Percentiles rank a stretch among this genome's conserved stretches.
These are phyloP conservation scores for Eristalis tenax DNA, from an alignment of 2,888 invertebrate genomes.

Conservation along the genomic window DNA sequence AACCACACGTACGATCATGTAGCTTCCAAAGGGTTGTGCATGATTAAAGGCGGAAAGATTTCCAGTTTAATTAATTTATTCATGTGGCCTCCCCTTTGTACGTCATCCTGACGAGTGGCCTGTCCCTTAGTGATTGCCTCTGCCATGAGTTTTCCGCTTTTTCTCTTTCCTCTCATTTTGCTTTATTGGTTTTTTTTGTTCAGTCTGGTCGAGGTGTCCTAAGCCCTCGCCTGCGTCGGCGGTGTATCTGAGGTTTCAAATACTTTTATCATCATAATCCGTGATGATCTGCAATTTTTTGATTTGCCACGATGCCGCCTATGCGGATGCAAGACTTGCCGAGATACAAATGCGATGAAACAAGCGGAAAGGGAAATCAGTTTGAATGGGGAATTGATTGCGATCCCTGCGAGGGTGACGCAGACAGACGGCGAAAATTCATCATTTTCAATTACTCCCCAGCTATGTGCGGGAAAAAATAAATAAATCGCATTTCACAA, in stretches of 20 bases:
- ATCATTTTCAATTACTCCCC: slow-evolving; percentile 38
- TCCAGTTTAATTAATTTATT: slow-evolving; percentile 51
- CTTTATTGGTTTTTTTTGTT: neutral
- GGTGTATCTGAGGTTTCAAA: slow-evolving; percentile 11
- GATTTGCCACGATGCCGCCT: slow-evolving; percentile 10
- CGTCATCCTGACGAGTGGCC: neutral
- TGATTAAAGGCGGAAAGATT: slow-evolving; percentile 49
- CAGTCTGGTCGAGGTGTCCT: slow-evolving; percentile 13
- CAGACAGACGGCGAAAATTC: neutral
- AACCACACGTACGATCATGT: slow-evolving; percentile 23
- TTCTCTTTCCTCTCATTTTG: neutral
- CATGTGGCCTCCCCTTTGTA: slow-evolving; percentile 23
- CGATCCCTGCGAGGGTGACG: neutral
- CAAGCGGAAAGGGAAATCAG: neutral
- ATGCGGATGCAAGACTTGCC: neutral
- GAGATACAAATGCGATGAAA: neutral
- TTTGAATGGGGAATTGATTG: slow-evolving; percentile 42
- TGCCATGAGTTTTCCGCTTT: neutral
- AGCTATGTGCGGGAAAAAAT: neutral
- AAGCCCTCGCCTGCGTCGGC: neutral
- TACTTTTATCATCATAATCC: slow-evolving; percentile 36
- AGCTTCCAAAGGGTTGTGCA: slow-evolving; percentile 13
- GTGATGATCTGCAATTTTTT: slow-evolving; percentile 43
- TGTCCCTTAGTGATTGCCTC: neutral
- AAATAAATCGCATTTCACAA: slow-evolving; percentile 24